These are phyloP conservation scores for Apistogramma diplotaenia DNA, from an alignment of 2,113 vertebrate species.

Conservation along the genomic window DNA sequence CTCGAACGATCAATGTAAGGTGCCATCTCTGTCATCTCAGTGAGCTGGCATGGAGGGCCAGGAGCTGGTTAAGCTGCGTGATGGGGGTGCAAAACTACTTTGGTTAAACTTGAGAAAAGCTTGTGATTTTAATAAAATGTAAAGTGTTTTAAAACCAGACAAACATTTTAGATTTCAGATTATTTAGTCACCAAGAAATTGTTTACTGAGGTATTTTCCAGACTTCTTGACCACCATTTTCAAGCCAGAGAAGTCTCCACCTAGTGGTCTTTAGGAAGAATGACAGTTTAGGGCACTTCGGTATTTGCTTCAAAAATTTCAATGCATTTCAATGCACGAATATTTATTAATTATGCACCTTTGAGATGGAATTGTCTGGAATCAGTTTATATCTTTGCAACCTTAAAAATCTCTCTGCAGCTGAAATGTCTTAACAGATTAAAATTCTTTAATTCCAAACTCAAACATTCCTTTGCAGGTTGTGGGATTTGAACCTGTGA, in stretches of 20 bases:
- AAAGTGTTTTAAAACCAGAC: too few relatives aligned
- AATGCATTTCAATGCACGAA: not conserved
- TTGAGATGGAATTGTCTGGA: not conserved
- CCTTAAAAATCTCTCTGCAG: not conserved
- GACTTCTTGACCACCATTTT: not conserved
- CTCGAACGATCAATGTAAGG: not conserved
- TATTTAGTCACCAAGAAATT: not conserved
- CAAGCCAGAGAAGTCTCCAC: not conserved
- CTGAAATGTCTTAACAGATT: constrained; percentile 22
- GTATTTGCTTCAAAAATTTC: not conserved
- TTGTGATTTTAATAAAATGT: too few relatives aligned
- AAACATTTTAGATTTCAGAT: too few relatives aligned
- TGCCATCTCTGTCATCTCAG: not conserved
- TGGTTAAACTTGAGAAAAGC: not conserved
- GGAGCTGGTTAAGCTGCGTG: not conserved
- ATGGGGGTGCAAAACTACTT: not conserved
- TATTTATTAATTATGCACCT: not conserved
- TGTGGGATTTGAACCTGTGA: constrained; percentile 32
- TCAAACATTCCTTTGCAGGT: constrained; percentile 19
- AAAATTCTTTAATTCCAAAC: not conserved
- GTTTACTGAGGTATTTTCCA: not conserved
- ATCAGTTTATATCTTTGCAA: not conserved
- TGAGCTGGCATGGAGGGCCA: not conserved
- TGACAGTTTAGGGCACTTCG: not conserved
- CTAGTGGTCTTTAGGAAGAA: not conserved